Percentiles rank a stretch among this genome's conserved stretches.
These are phyloP conservation scores for Micrasema longulum DNA, from an alignment of 1,140 invertebrate species.

Conservation along the genomic window DNA sequence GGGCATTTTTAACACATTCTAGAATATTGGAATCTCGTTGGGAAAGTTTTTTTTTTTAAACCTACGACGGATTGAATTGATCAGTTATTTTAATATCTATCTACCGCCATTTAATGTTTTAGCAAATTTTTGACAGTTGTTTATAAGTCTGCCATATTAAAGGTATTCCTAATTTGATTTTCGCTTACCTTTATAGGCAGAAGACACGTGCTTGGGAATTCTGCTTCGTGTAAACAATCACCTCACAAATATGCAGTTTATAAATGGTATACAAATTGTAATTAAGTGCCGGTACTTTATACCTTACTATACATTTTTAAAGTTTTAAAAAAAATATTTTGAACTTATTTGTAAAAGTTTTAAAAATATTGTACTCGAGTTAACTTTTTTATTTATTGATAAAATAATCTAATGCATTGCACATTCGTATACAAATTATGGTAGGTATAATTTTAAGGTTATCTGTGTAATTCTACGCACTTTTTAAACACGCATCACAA, in stretches of 20 bases:
- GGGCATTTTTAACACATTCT: no score
- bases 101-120: no score
- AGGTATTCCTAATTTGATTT: no score
- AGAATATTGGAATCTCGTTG: no score
- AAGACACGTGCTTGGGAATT: slow-evolving; percentile 7
- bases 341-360: neutral
- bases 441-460: neutral
- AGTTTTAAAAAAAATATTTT: slow-evolving; percentile 17
- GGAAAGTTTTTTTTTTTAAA: no score
- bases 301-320: no score
- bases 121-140: no score
- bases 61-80: no score
- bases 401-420: slow-evolving; percentile 40
- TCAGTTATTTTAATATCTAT: no score
- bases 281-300: no score
- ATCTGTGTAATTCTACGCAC: slow-evolving; percentile 11
- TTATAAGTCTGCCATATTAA: no score
- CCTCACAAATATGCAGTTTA: neutral
- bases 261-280: slow-evolving; percentile 2
- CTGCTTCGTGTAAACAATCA: slow-evolving; percentile 22
- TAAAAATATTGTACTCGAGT: slow-evolving; percentile 26
- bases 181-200: slow-evolving; percentile 14
- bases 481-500: slow-evolving; percentile 15
- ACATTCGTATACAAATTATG: slow-evolving; percentile 51
- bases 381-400: neutral